Evolutionary conservation across 2,797 vertebrate species (phyloP), one percentile per base, ranked within the genome.

Genomic region (Ptychadena robeensis): DNA sequence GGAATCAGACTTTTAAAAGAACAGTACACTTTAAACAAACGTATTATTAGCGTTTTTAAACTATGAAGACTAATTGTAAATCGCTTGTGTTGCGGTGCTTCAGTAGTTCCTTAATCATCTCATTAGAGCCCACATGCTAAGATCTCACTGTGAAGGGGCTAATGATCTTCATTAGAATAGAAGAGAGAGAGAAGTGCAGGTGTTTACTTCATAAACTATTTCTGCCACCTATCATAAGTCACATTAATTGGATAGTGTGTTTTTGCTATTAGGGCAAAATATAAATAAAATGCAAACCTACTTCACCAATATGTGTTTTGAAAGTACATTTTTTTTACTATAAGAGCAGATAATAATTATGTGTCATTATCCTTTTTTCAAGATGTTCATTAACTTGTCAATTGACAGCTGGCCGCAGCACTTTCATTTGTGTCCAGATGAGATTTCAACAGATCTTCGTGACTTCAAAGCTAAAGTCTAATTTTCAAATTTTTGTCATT

Each of bases 1-100:
- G 77, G 82, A 84, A 75, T 75, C 71, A 80, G 77, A 44, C 82
- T 75, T 84, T 70, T 84, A 80, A 84, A 84, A 80, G 79, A 70
- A 84, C 82, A 84, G 69, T 74, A 73, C 77, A 84, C 30, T 73
- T 80, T 80, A 80, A 84, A 80, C 76, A 80, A 84, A 80, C 77
- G 40, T 80, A 84, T 80, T 84, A 4, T 0, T 0, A 0, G 3
- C 8, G 63, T 80, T 86, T 53, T 66, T 87, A 79, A 88, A 85
- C 66, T 84, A 80, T 76, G 80, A 79, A 67, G 79, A 27, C 0
- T 0, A 80, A 1, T 66, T 85, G 44, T 0, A 37, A 75, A 28
- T 71, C 80, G 80, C 27, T 81, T 57, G 22, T 27, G 53, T 63
- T 81, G 59, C 75, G 44, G n/a, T 84, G 82, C 82, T 73, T 74